Evolutionary conservation across 2,888 invertebrate species (phyloP).

Genomic region (Melipona bicolor): DNA sequence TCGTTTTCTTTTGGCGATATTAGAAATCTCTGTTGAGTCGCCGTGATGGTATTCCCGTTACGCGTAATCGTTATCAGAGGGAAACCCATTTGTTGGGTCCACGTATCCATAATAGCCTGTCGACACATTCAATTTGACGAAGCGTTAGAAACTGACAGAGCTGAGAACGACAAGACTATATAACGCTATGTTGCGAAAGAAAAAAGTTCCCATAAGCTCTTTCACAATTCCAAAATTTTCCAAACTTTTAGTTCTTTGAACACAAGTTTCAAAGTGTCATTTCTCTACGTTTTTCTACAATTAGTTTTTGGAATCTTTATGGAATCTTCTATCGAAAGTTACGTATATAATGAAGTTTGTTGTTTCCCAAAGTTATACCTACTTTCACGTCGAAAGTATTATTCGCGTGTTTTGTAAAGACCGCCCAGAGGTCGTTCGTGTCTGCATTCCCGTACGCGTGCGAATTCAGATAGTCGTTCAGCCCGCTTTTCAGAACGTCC

Average conservation of each 20-base stretch:
- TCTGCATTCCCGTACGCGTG: conserved; percentile 91
- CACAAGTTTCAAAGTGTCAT: no score
- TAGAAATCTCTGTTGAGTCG: conserved; percentile 89
- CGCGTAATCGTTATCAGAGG: conserved; percentile 90
- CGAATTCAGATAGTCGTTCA: conserved; percentile 88
- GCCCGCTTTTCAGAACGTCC: conserved; percentile 87
- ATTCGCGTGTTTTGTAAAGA: conserved; percentile 88
- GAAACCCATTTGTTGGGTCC: conserved; percentile 94
- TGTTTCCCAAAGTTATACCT: conserved; percentile 51
- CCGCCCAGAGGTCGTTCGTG: conserved; percentile 92
- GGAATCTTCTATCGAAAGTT: no score
- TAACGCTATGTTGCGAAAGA: no score
- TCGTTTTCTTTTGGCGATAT: conserved; percentile 85
- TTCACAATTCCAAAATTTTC: no score
- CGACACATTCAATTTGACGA: conserved; percentile 58
- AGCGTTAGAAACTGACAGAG: not conserved
- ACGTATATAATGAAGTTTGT: no score
- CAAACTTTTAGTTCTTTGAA: no score
- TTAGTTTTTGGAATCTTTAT: no score
- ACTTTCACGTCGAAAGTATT: conserved; percentile 88
- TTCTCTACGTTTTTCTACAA: no score
- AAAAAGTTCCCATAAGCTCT: no score
- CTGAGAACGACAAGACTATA: no score
- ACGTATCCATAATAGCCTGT: conserved; percentile 90
- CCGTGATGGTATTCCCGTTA: conserved; percentile 87